phyloP scores from a whole-genome alignment of 2,888 invertebrate genomes.

The Monoplex corrugatus region DNA sequence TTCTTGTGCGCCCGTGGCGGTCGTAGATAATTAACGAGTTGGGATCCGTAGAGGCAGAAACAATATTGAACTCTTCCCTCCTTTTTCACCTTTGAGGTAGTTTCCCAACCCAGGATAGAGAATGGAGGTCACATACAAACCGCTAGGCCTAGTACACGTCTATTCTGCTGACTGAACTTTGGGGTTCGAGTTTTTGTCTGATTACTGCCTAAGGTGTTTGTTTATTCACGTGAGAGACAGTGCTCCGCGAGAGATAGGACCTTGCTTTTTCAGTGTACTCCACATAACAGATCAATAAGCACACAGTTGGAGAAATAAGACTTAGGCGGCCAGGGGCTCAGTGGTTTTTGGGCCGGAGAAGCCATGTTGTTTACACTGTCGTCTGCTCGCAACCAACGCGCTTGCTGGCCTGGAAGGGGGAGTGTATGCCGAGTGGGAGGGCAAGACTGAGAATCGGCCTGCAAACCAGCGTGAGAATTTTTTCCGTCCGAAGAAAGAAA shows the following conservation, averaged over 20 bases:
- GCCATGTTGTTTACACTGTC: slow-evolving; percentile 48
- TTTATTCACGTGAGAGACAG: neutral
- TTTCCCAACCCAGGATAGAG: neutral
- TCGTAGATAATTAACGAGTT: neutral
- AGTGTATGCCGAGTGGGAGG: slow-evolving; percentile 20
- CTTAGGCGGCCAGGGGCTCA: neutral
- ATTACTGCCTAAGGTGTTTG: neutral
- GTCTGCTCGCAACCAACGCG: slow-evolving; percentile 41
- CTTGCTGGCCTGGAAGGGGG: slow-evolving; percentile 15
- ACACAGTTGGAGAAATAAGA: no score
- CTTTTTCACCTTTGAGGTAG: neutral
- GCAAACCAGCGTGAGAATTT: neutral
- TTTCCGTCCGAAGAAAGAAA: neutral
- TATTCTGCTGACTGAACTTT: neutral
- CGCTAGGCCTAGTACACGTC: no score
- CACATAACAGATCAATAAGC: no score
- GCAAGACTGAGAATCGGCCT: neutral
- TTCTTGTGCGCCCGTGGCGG: neutral
- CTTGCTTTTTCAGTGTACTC: neutral
- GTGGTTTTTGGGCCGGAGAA: slow-evolving; percentile 12
- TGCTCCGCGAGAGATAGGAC: neutral
- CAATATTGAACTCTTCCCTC: neutral
- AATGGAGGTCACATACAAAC: slow-evolving; percentile 28
- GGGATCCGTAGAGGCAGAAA: no score
- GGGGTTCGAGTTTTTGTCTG: neutral